Conservation (phyloP, 2,888 invertebrate species). For the Stramonita haemastoma region DNA sequence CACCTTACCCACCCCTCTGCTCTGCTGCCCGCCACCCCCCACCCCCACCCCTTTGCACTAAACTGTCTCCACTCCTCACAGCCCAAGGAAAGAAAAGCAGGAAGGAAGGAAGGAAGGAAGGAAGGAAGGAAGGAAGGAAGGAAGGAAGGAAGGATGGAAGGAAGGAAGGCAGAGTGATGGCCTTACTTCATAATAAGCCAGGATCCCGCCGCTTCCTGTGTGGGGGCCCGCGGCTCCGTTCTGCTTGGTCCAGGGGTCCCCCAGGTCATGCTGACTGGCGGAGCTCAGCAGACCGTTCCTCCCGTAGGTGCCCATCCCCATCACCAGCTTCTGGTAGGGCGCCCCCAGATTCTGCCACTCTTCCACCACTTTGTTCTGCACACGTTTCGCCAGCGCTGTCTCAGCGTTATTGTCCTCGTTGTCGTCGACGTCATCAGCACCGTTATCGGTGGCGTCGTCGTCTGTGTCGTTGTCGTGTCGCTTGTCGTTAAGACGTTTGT, state of each 20-base stretch:
- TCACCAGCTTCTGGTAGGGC: slow-evolving; percentile 30
- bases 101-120: too few species aligned
- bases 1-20: too few species aligned
- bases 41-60: too few species aligned
- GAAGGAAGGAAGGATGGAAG: too few species aligned
- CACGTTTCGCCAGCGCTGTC: not conserved
- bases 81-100: too few species aligned
- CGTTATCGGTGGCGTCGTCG: too few species aligned
- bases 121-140: too few species aligned
- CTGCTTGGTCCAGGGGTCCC: not conserved
- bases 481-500: too few species aligned
- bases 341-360: slow-evolving; percentile 28
- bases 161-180: not conserved
- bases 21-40: too few species aligned
- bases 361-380: slow-evolving; percentile 12
- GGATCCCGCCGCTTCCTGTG: not conserved
- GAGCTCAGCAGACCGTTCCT: slow-evolving; percentile 1
- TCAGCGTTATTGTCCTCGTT: not conserved
- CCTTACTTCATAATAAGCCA: slow-evolving; percentile 16
- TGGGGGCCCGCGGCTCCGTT: not conserved
- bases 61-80: too few species aligned
- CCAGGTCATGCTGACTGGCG: not conserved
- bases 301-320: slow-evolving; percentile 33
- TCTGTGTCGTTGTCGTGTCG: too few species aligned
- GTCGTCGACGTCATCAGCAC: too few species aligned